Base-by-base conservation (phyloP, 2,888 invertebrate species). In the Halictus quadricinctus region DNA sequence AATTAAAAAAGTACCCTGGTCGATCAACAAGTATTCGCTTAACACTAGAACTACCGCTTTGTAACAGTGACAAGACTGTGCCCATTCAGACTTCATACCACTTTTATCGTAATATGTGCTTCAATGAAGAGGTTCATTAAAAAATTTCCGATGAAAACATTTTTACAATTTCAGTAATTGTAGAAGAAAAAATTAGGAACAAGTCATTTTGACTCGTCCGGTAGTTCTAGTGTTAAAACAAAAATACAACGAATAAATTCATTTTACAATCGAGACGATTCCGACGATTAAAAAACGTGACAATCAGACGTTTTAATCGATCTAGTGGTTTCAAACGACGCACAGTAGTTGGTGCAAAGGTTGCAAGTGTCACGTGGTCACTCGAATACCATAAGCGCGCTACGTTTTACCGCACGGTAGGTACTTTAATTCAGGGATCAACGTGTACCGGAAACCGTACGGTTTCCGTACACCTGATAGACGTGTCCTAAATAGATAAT, bases 381-480 rank as follows among this genome's bases (percentile, higher is more conserved):
- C 46, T 46, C n/a, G 72, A 72, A 15, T 25, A 48, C 43, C 48
- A 79, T 54, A 29, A 69, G 36, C 66, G 50, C 15, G 36, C 36
- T 36, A 21, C 66, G 25, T 50, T 72, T 60, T 48, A 54, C 15
- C 21, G 36, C 43, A 46, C 7, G 50, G 25, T 25, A 69, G 50
- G 36, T 25, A 73, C 15, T 77, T 74, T 48, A 48, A 58, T 74
- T 54, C 12, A n/a, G 13, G 29, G 13, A 46, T 50, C 29, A 73
- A 60, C 21, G 36, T 70, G 43, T 77, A 48, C 41, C 41, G 60
- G 50, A 77, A 29, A 72, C 36, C 41, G 81, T 48, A 74, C 66
- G 18, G 43, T 43, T 50, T 50, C 36, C 43, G 43, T 36, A 36
- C 36, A 36, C 36, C 36, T 36, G 36, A 36, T 36, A 36, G 36